Evolutionary conservation across 2,888 invertebrate species (phyloP), one percentile per base, ranked within the genome.

Genomic region (Thalpophila matura): DNA sequence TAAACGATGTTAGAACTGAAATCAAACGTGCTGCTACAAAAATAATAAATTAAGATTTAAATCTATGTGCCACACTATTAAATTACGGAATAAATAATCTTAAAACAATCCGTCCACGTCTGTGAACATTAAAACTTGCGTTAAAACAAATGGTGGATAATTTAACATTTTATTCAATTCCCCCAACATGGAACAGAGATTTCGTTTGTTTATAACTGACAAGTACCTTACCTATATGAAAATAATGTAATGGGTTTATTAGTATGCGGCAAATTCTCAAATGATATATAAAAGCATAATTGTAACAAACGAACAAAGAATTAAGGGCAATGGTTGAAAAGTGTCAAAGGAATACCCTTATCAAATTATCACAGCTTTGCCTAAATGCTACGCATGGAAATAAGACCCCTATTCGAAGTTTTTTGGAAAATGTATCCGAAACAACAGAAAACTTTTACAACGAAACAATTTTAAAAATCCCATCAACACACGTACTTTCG

Each of bases 401-500:
- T 16, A 5, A n/a, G 18, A 27, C 14, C 14, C 10, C 26, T n/a
- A 57, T 24, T 35, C 18, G 4, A 33, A 27, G 26, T 38, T 38
- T 18, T 3, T 18, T 3, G 0, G 22, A 46, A 43, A 69, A 55
- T 12, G 1, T 16, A 24, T 7, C 3, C 26, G 14, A 47, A 57
- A 33, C 33, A 60, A 54, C 26, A 51, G 54, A 33, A 38, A 56
- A 47, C 9, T 29, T 54, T 20, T 14, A 29, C n/a, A 50, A 35
- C 26, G 12, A 54, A 62, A 62, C 45, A 49, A 42, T 54, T 66
- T 61, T 33, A 14, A 16, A 62, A 72, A 56, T 49, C 37, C 56
- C 54, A 59, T 69, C 54, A 54, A 33, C 63, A 53, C 33, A 53
- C 55, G 33, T 43, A 63, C 14, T 49, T 71, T 37, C 2, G 27